A percentile compares a stretch with the other conserved stretches of the same genome.
phyloP scores from a whole-genome alignment of 2,888 invertebrate species.

The Embidobia sp. region DNA sequence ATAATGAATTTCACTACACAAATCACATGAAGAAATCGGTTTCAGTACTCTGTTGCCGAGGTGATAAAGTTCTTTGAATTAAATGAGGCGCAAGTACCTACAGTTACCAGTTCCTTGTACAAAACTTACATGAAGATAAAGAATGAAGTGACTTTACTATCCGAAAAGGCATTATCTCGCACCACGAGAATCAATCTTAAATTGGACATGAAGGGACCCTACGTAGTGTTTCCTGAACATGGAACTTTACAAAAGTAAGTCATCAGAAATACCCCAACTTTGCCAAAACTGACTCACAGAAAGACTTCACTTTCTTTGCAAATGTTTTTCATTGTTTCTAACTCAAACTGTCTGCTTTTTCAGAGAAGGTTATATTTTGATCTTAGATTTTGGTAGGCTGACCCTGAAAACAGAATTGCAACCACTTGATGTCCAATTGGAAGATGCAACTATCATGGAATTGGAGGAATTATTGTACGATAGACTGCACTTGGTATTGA shows the following conservation, averaged over 20 bases:
- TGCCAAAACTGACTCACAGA: no score
- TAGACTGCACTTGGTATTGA: conserved; percentile 87
- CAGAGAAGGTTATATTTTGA: conserved; percentile 77
- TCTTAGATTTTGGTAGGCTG: conserved; percentile 88
- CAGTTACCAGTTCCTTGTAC: conserved; percentile 77
- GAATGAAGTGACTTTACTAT: conserved; percentile 79
- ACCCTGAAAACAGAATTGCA: conserved; percentile 88
- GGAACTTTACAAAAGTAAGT: conserved; percentile 86
- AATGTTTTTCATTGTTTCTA: no score
- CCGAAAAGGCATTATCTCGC: conserved; percentile 83
- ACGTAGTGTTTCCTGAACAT: conserved; percentile 88
- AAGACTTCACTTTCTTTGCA: no score
- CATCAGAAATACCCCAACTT: no score
- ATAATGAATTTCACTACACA: conserved; percentile 8
- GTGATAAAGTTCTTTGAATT: conserved; percentile 85
- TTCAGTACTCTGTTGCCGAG: conserved; percentile 88
- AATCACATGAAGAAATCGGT: no score
- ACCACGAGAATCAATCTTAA: conserved; percentile 87
- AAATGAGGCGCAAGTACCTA: conserved; percentile 82
- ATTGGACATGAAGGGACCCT: conserved; percentile 89
- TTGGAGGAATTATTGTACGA: conserved; percentile 91
- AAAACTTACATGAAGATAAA: conserved; percentile 72
- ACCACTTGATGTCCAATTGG: conserved; percentile 85
- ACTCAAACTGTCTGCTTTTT: no score
- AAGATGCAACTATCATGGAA: conserved; percentile 91